Evolutionary conservation across 2,888 invertebrate genomes (phyloP), one percentile per base, ranked within the genome.

Genomic region (Cepaea hortensis): DNA sequence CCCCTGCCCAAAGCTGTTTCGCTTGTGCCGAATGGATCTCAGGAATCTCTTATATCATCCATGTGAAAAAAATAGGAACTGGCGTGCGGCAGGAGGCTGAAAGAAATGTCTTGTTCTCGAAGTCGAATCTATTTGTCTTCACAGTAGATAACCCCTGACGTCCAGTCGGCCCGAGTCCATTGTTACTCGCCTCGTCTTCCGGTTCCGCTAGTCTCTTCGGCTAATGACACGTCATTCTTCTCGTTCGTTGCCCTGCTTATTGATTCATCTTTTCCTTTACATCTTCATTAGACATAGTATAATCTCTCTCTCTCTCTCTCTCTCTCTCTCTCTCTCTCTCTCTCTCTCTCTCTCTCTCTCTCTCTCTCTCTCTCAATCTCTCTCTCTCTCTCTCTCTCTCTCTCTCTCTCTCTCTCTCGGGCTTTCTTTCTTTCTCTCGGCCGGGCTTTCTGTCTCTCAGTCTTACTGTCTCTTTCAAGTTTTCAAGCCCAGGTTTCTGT

Each of bases 181-280:
- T 85, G 85, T 85, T 85, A 48, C 85, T 77, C 77, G 50, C 76
- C 79, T 70, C 65, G 68, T 62, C 85, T 85, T 85, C 85, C 85
- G 85, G 85, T 85, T 85, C 85, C 85, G 85, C 85, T 65, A 48
- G 85, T 85, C 85, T 79, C 85, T 79, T 77, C 68, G 50, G 79
- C 85, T 85, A 85, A 85, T 85, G 85, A 85, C 85, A 77, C 65
- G 62, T 68, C 85, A 85, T 85, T 85, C 85, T 85, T 85, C 79
- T 75, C 61, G 70, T 48, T 35, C 50, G 79, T 68, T 79, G 61
- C 79, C 62, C 79, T 85, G 85, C 70, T 76, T 50, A 62, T 13
- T 82, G 72, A 82, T 73, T 82, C 82, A 82, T 82, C 76, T 75
- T 76, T 70, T 81, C 70, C 81, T 72, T 87, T 82, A 84, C 65